These are phyloP conservation scores for Gastracanthus pulcherrimus DNA, from an alignment of 2,888 invertebrate species.

Conservation along the genomic window DNA sequence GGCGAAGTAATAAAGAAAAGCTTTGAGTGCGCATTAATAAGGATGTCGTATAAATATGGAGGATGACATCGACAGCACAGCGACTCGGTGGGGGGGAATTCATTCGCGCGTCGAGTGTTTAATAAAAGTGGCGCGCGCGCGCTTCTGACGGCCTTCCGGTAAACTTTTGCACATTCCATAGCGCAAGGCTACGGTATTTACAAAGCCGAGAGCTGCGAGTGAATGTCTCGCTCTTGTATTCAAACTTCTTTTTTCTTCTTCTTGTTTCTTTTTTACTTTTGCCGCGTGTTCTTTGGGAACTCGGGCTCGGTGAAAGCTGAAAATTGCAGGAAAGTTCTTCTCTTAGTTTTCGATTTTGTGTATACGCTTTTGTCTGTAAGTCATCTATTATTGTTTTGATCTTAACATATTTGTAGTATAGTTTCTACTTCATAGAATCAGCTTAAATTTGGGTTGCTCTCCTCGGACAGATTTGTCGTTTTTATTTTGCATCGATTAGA, in stretches of 20 bases:
- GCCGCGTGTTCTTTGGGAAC: background rate
- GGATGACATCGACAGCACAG: no score
- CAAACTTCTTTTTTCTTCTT: background rate
- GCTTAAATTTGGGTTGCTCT: no score
- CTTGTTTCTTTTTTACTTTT: background rate
- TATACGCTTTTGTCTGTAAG: no score
- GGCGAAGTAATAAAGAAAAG: background rate
- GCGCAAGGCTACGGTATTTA: background rate
- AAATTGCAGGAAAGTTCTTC: background rate
- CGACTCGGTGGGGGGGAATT: background rate
- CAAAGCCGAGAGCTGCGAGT: background rate
- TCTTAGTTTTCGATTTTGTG: background rate
- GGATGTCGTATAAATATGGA: no score
- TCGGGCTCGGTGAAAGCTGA: background rate
- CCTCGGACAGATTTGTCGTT: no score
- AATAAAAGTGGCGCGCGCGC: background rate
- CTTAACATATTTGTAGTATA: no score
- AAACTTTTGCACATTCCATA: background rate
- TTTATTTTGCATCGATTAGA: no score
- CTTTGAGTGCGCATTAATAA: background rate
- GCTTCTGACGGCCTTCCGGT: background rate
- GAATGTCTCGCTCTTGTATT: background rate
- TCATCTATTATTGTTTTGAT: no score
- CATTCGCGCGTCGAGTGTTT: background rate
- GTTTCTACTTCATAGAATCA: no score